Evolutionary conservation across 2,113 vertebrate genomes (phyloP).

Genomic region (Lucifuga dentata): DNA sequence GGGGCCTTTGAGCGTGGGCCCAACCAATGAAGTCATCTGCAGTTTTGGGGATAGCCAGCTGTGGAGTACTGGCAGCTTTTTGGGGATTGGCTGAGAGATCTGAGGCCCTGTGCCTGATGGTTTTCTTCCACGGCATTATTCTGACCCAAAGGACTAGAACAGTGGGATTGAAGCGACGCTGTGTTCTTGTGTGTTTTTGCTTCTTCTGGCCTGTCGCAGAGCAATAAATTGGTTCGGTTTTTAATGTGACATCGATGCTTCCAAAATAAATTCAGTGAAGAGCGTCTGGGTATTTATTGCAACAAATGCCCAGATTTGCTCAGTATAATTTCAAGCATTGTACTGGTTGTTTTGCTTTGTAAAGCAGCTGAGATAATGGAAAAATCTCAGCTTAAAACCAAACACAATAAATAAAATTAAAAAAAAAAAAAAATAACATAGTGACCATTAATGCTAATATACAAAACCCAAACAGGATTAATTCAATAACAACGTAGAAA

Average conservation of each 20-base stretch:
- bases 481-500: not conserved
- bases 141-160: conserved; percentile 52
- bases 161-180: conserved; percentile 33
- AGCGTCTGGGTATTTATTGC: conserved; percentile 53
- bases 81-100: conserved; percentile 59
- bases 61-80: conserved; percentile 65
- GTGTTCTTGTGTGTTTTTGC: conserved; percentile 28
- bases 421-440: too few species aligned
- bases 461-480: not conserved
- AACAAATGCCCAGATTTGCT: conserved; percentile 24
- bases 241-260: conserved; percentile 13
- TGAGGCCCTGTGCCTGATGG: conserved; percentile 49
- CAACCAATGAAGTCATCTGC: conserved; percentile 51
- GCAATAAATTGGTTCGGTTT: conserved; percentile 41
- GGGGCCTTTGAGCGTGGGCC: conserved; percentile 34
- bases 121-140: conserved; percentile 63
- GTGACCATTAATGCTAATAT: too few species aligned
- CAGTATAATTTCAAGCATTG: conserved; percentile 11
- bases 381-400: conserved; percentile 20
- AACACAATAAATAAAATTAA: too few species aligned
- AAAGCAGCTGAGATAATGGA: conserved; percentile 46
- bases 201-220: conserved; percentile 13
- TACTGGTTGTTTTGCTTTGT: conserved; percentile 25
- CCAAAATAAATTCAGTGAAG: conserved; percentile 37
- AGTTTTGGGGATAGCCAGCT: conserved; percentile 66